These are phyloP conservation scores for Caenorhabditis sp. DNA, from an alignment of 2,888 invertebrate genomes.

Conservation along the genomic window DNA sequence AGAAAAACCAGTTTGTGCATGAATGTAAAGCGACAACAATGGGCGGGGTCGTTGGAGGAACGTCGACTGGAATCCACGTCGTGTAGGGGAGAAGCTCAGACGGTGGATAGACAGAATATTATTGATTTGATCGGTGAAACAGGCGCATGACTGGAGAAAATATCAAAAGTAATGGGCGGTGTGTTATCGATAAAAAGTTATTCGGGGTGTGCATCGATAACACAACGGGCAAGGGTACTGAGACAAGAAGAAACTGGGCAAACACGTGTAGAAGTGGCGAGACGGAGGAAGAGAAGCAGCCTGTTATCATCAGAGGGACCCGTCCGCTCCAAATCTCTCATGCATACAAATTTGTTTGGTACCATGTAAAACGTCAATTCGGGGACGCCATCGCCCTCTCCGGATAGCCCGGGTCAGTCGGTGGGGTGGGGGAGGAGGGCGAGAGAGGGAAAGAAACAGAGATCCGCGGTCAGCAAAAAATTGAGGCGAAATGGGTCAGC, in stretches of 20 bases:
- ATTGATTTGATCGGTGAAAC: constrained; percentile 26
- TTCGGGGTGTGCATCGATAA: constrained; percentile 28
- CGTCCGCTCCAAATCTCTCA: constrained; percentile 13
- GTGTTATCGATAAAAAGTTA: constrained; percentile 54
- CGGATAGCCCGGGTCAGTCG: constrained; percentile 6
- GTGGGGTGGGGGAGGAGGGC: constrained; percentile 10
- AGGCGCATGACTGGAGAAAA: constrained; percentile 42
- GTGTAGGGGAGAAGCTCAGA: not conserved
- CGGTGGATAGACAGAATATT: not conserved
- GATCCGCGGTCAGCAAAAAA: constrained; percentile 29
- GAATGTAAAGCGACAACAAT: constrained; percentile 34
- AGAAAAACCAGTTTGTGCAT: constrained; percentile 26
- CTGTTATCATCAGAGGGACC: constrained; percentile 14
- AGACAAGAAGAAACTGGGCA: constrained; percentile 10
- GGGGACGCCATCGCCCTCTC: constrained; percentile 3
- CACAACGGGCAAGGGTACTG: not conserved
- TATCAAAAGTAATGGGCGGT: constrained; percentile 55
- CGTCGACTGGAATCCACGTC: not conserved
- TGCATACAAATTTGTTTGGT: constrained; percentile 27
- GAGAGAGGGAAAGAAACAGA: constrained; percentile 23
- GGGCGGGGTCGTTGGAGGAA: constrained; percentile 18
- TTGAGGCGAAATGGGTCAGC: constrained; percentile 28
- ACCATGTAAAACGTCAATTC: constrained; percentile 14
- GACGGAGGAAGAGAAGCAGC: constrained; percentile 4
- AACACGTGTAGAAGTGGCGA: constrained; percentile 14